Conservation (phyloP, 2,888 invertebrate species). For the Lysandra coridon region DNA sequence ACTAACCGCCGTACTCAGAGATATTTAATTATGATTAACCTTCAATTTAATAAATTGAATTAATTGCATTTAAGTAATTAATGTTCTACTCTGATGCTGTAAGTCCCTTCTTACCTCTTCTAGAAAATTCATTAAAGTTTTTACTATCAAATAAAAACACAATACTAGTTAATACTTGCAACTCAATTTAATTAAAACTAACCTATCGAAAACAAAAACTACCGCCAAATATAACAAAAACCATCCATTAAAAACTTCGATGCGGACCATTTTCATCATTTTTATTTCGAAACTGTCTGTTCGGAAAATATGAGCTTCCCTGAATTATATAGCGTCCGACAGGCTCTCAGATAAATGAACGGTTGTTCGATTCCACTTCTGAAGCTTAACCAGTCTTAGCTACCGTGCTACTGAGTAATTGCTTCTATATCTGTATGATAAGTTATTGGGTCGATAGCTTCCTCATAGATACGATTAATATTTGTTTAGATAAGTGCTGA, state of each 20-base stretch:
- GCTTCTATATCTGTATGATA: constrained; percentile 52
- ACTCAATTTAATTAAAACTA: not conserved
- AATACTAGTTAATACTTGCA: not conserved
- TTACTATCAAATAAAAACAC: no score
- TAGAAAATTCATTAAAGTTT: no score
- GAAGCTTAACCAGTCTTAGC: constrained; percentile 49
- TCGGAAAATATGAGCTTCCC: constrained; percentile 49
- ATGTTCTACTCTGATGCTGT: no score
- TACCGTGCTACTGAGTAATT: constrained; percentile 58
- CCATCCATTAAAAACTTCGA: constrained; percentile 7
- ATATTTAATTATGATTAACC: not conserved
- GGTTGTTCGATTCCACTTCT: constrained; percentile 48
- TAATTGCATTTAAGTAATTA: no score
- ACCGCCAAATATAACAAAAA: not conserved
- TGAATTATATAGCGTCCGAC: constrained; percentile 62
- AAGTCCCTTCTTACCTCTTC: no score
- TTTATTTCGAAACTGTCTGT: constrained; percentile 45
- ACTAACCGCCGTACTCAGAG: no score
- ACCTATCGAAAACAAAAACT: constrained; percentile 4
- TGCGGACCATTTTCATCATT: constrained; percentile 23
- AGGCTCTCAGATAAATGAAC: constrained; percentile 72
- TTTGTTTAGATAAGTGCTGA: not conserved
- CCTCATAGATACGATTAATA: constrained; percentile 18
- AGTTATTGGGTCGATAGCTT: constrained; percentile 29
- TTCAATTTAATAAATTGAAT: no score